Evolutionary conservation across 1,140 invertebrate species (phyloP), one percentile per base, ranked within the genome.

Genomic region (Hydropsyche tenuis): DNA sequence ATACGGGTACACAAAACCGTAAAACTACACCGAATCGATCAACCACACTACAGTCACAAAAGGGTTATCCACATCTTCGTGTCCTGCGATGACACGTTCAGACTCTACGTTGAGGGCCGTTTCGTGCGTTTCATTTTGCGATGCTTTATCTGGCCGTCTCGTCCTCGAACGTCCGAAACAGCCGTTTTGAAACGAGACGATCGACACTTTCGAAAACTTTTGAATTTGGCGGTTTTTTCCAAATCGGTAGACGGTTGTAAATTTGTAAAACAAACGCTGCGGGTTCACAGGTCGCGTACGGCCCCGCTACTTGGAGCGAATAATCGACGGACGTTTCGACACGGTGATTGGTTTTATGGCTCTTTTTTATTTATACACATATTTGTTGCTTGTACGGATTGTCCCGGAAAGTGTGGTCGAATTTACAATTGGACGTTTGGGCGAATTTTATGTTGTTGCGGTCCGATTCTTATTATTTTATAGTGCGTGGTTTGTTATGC

Each of bases 51-150:
- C 37, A 5, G 64, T 66, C 30, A 7, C 18, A 12, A 12, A 1
- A 66, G 43, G 65, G 65, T 69, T 69, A 23, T 12, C 14, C n/a
- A 25, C 63, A 43, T 65, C 46, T 70, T 70, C 68, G 68, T 70
- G 68, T 70, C 43, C 37, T 9, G 68, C 68, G 68, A 70, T 70
- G 68, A 70, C 68, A 70, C 68, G 68, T 70, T 70, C 37, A 56
- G 11, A 37, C 3, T 70, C 68, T 11, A 18, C 48, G 45, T 25
- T 18, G 48, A 14, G 30, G 46, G n/a, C 48, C 27, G 3, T 23
- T 70, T 42, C 20, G 43, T 27, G 45, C 23, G 43, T 68, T 48
- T 68, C 45, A 42, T 68, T 20, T 65, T 46, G 30, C 43, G 63
- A 65, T 46, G 63, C 30, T 65, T 60, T 60, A 60, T 60, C 56